Conservation (phyloP, 2,888 invertebrate genomes). For the Synergus itoensis region DNA sequence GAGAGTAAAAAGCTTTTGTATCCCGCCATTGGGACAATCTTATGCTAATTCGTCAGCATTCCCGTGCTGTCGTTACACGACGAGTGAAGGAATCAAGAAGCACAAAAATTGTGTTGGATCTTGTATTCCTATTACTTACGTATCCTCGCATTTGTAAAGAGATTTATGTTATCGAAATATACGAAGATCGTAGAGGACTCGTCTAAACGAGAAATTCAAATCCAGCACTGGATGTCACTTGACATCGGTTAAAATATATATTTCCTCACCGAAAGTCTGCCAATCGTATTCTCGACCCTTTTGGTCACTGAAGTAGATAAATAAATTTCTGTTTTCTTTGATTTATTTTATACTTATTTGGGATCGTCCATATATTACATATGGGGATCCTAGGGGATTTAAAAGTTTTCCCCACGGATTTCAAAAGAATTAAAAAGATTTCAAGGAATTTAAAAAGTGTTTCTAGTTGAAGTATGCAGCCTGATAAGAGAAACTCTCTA, state of each 20-base stretch:
- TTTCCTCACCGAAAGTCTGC: not conserved
- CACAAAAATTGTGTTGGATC: constrained; percentile 30
- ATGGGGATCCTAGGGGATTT: no score
- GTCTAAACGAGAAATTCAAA: constrained; percentile 19
- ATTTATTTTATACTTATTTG: no score
- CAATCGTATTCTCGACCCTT: constrained; percentile 1
- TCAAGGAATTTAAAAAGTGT: not conserved
- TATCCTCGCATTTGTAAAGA: not conserved
- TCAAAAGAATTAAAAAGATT: no score
- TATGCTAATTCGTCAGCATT: constrained; percentile 36
- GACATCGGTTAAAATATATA: not conserved
- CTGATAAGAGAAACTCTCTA: constrained; percentile 29
- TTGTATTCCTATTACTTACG: constrained; percentile 9
- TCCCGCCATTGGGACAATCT: constrained; percentile 17
- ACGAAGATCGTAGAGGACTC: not conserved
- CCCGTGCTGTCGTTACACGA: constrained; percentile 35
- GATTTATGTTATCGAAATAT: constrained; percentile 21
- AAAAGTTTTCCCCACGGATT: no score
- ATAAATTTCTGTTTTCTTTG: not conserved
- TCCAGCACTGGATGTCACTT: not conserved
- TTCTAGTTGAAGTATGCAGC: not conserved
- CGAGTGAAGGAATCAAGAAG: constrained; percentile 36
- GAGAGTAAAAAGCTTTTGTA: constrained; percentile 27
- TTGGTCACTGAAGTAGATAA: not conserved
- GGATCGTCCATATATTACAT: no score